Base-by-base conservation (phyloP, 2,797 vertebrate genomes). In the Falco biarmicus region DNA sequence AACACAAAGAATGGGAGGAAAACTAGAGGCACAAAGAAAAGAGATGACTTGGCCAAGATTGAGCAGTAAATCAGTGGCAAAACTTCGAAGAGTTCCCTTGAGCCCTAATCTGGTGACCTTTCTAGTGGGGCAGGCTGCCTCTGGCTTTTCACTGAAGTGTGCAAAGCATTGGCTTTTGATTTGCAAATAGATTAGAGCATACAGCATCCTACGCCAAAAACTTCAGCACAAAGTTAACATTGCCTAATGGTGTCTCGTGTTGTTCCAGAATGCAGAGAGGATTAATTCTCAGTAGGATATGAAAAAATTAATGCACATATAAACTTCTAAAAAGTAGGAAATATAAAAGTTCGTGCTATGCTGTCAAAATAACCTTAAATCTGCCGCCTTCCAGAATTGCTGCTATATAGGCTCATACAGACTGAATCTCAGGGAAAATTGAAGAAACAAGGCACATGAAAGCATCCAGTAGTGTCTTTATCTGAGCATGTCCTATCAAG, bases 91-190 rank as follows among this genome's bases (percentile, higher is more conserved):
- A 88, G 86, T 68, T 92, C 92, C 91, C 93, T 74, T 61, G 93
- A 93, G 96, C 88, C 93, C 93, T 96, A 96, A 96, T 96, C 92
- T 95, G 80, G 89, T 96, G 94, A 92, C 95, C 96, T 95, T 95
- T 96, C 92, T 90, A 94, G 89, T 86, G 90, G 94, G 91, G 95
- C 94, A 96, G 69, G 84, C 87, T 96, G 95, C 96, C 96, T 97
- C 93, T 95, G 95, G 94, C 96, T 96, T 96, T 97, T 92, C 90
- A 94, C 65, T 96, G 95, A 75, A 96, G 94, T 97, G 94, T 96
- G 93, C 92, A 96, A 95, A 96, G 89, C 19, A 1, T 57, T 97
- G 93, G 94, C 93, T 95, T 96, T 95, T 94, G 89, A 96, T 96
- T 96, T 94, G 94, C 95, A 94, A 97, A 95, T 93, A 96, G 92